Percentiles rank a stretch among this genome's conserved stretches.
phyloP scores from a whole-genome alignment of 2,113 vertebrate species.

The Heterotis niloticus region DNA sequence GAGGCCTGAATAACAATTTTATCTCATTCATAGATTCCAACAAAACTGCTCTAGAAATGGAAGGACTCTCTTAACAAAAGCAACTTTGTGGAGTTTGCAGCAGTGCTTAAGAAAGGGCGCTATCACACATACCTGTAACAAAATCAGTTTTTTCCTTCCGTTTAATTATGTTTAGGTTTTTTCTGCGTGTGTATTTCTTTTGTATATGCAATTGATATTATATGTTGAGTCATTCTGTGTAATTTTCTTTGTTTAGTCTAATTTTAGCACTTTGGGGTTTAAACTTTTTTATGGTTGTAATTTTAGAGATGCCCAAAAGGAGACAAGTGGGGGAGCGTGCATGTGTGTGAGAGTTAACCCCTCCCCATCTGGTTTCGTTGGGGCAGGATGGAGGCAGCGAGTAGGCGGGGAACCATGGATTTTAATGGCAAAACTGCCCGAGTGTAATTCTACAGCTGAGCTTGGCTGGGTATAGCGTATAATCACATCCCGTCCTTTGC shows the following conservation, averaged over 20 bases:
- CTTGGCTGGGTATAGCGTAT: constrained; percentile 24
- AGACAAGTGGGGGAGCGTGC: not conserved
- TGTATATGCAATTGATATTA: not conserved
- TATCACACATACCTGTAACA: constrained; percentile 4
- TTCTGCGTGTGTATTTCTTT: not conserved
- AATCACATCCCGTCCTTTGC: constrained; percentile 40
- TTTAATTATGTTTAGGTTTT: not conserved
- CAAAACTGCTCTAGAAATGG: too few relatives aligned
- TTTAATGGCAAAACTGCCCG: constrained; percentile 20
- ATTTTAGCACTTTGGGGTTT: constrained; percentile 21
- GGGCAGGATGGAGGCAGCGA: not conserved
- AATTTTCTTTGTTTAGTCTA: constrained; percentile 23
- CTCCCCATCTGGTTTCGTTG: constrained; percentile 13
- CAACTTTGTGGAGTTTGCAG: not conserved
- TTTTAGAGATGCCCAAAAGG: constrained; percentile 24
- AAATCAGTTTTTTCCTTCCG: not conserved
- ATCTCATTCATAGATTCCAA: too few relatives aligned
- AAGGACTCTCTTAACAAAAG: not conserved
- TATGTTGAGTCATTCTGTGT: not conserved
- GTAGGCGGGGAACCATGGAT: constrained; percentile 7
- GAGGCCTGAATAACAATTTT: too few relatives aligned
- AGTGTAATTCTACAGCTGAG: constrained; percentile 12
- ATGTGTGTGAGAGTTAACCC: not conserved
- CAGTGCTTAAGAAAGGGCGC: not conserved
- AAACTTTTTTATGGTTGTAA: constrained; percentile 9